Conservation (phyloP, 2,797 vertebrate genomes). For the Melopsittacus undulatus region DNA sequence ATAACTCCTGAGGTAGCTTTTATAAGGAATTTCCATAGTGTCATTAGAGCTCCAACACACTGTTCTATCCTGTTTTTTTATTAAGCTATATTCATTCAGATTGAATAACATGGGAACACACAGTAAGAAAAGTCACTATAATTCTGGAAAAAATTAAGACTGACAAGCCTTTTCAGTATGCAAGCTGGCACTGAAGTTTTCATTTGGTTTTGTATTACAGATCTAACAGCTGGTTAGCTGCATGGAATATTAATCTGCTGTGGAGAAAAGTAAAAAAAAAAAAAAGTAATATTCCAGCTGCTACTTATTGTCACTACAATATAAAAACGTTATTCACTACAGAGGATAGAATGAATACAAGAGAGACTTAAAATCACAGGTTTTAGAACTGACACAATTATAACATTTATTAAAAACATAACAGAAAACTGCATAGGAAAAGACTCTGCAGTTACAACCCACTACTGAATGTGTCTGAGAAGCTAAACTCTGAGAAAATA, state of each 20-base stretch:
- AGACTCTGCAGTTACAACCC: background rate
- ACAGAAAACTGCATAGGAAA: background rate
- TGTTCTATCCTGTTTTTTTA: background rate
- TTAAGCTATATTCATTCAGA: background rate
- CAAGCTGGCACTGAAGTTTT: background rate
- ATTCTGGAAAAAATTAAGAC: conserved; percentile 12
- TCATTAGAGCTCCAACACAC: background rate
- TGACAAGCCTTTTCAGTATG: conserved; percentile 9
- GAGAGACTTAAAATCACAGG: background rate
- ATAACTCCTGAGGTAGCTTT: background rate
- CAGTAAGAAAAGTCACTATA: background rate
- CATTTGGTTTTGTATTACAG: conserved; percentile 3
- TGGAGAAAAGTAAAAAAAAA: background rate
- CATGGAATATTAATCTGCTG: background rate
- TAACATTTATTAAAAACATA: background rate
- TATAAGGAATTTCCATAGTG: background rate
- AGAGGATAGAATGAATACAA: background rate
- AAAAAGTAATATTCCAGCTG: background rate
- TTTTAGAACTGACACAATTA: background rate
- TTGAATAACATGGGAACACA: background rate
- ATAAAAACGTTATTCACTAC: background rate
- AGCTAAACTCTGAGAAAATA: background rate
- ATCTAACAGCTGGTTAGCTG: background rate
- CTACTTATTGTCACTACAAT: background rate
- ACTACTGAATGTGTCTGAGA: background rate